A percentile compares a stretch with the other conserved stretches of the same genome.
These are phyloP conservation scores for Lepus oiostolus DNA, from an alignment of 2,797 vertebrate species.

Conservation along the genomic window DNA sequence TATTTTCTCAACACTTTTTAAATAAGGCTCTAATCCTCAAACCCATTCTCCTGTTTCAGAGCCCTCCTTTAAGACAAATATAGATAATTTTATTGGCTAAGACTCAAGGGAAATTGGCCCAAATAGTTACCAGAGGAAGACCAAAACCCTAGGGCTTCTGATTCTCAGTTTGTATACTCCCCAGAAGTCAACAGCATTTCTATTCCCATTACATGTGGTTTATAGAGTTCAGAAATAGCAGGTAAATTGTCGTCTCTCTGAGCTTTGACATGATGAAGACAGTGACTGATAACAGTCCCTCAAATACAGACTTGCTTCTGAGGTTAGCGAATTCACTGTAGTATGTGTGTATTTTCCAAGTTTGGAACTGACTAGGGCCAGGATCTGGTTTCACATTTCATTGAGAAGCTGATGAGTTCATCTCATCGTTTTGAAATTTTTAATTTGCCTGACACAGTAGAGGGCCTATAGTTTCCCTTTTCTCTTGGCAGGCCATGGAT, in stretches of 20 bases:
- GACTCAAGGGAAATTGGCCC: neutral
- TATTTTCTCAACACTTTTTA: neutral
- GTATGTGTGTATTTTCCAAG: neutral
- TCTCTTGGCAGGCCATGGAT: neutral
- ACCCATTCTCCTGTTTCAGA: constrained; percentile 13
- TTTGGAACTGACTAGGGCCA: neutral
- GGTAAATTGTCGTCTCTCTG: constrained; percentile 44
- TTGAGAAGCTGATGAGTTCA: neutral
- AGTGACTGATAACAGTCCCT: neutral
- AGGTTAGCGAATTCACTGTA: neutral
- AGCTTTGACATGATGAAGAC: neutral
- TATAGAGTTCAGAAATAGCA: constrained; percentile 19
- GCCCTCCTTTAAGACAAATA: neutral
- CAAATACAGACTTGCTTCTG: neutral
- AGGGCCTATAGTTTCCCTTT: neutral
- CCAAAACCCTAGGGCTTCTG: neutral
- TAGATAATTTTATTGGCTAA: neutral
- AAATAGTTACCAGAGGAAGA: neutral
- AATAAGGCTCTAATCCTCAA: neutral
- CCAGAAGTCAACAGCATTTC: constrained; percentile 25
- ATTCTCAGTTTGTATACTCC: constrained; percentile 16
- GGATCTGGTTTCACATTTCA: neutral
- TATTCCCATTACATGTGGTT: neutral
- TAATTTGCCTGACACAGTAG: neutral
- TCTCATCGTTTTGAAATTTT: neutral